phyloP scores from a whole-genome alignment of 2,888 invertebrate genomes.

The Biston betularia region DNA sequence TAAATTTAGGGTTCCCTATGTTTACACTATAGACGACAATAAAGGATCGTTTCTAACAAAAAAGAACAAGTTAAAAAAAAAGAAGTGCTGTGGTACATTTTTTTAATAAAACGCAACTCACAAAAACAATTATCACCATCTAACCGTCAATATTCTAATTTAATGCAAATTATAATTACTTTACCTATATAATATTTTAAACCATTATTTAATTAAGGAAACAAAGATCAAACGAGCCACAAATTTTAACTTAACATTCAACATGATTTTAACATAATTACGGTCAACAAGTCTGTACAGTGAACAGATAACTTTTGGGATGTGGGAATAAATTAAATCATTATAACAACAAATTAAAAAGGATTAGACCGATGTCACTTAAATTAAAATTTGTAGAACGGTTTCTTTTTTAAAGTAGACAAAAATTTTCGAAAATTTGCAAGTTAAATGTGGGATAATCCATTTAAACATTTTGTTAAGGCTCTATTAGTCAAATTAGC shows the following conservation, averaged over 20 bases:
- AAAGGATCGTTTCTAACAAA: too few species aligned
- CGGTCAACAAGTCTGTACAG: slow-evolving; percentile 45
- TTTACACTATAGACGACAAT: background rate
- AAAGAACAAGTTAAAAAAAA: too few species aligned
- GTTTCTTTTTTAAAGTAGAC: background rate
- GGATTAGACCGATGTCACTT: slow-evolving; percentile 45
- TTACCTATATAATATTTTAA: too few species aligned
- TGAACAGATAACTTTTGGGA: slow-evolving; percentile 47
- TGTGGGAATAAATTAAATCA: slow-evolving; percentile 57
- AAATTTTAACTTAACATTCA: slow-evolving; percentile 38
- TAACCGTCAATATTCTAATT: too few species aligned
- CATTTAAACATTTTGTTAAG: slow-evolving; percentile 14
- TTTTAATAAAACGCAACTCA: too few species aligned
- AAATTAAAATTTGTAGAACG: slow-evolving; percentile 42
- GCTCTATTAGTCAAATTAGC: slow-evolving; percentile 21
- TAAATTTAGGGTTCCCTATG: background rate
- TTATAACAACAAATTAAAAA: slow-evolving; percentile 48
- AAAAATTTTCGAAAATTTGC: slow-evolving; percentile 12
- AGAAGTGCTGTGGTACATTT: too few species aligned
- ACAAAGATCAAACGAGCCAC: too few species aligned
- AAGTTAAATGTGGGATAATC: slow-evolving; percentile 1
- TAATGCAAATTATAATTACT: too few species aligned
- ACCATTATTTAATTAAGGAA: too few species aligned
- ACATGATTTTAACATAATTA: slow-evolving; percentile 54
- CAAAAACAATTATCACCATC: too few species aligned